Conservation (phyloP, 2,888 invertebrate genomes). For the Spilosoma lubricipeda region DNA sequence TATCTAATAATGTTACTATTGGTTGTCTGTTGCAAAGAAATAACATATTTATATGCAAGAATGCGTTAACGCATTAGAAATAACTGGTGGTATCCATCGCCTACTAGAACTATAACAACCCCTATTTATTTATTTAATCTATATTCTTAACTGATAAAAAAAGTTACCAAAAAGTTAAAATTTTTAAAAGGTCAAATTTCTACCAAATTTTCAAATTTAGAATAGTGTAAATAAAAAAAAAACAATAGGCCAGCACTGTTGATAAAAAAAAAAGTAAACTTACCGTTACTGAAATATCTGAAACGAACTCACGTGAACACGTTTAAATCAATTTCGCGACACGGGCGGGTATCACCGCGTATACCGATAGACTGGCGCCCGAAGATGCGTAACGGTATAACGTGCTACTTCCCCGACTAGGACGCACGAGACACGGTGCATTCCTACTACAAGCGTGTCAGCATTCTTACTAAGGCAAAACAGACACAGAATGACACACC, state of each 20-base stretch:
- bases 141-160: not conserved
- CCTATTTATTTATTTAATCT: constrained; percentile 21
- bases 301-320: constrained; percentile 45
- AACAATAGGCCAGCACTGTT: constrained; percentile 32
- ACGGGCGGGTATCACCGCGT: constrained; percentile 64
- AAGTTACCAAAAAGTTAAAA: not conserved
- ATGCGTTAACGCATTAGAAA: constrained; percentile 30
- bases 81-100: constrained; percentile 34
- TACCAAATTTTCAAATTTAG: constrained; percentile 31
- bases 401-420: constrained; percentile 73
- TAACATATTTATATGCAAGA: constrained; percentile 29
- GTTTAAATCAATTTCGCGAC: constrained; percentile 47
- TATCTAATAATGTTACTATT: constrained; percentile 14
- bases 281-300: constrained; percentile 63
- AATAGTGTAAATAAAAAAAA: constrained; percentile 14
- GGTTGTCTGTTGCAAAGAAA: constrained; percentile 17
- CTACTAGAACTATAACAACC: constrained; percentile 39
- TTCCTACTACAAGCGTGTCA: constrained; percentile 47
- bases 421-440: constrained; percentile 43
- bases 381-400: constrained; percentile 72
- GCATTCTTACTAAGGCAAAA: constrained; percentile 34
- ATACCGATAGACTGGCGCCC: constrained; percentile 69
- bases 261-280: constrained; percentile 53
- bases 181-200: not conserved
- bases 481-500: constrained; percentile 45